Conservation (phyloP, 1,140 invertebrate genomes). For the Ips nitidus region DNA sequence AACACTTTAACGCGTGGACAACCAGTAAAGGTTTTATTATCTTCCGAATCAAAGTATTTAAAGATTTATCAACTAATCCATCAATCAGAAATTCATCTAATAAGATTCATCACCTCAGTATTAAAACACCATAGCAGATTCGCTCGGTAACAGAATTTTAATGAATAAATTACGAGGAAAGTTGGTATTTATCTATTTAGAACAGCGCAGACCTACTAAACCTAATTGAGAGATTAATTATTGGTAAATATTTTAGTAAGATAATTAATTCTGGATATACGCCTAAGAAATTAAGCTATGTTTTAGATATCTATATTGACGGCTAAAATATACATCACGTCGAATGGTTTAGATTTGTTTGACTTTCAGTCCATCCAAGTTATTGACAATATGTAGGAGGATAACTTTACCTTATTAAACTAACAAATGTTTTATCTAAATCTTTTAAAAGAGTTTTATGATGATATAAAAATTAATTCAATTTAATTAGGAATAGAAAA, state of each 20-base stretch:
- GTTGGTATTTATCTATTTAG: slow-evolving; percentile 31
- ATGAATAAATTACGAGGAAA: slow-evolving; percentile 29
- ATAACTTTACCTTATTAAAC: too few species aligned
- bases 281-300: slow-evolving; percentile 31
- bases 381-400: neutral
- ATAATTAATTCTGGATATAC: slow-evolving; percentile 35
- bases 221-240: slow-evolving; percentile 38
- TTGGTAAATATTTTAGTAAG: slow-evolving; percentile 36
- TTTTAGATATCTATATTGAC: slow-evolving; percentile 27
- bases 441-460: too few species aligned
- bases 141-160: slow-evolving; percentile 5
- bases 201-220: slow-evolving; percentile 21
- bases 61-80: too few species aligned
- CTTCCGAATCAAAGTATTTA: too few species aligned
- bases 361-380: slow-evolving; percentile 11
- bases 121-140: neutral
- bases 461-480: too few species aligned
- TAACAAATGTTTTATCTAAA: too few species aligned
- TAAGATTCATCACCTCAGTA: neutral
- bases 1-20: too few species aligned
- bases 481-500: too few species aligned
- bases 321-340: slow-evolving; percentile 25
- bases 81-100: too few species aligned
- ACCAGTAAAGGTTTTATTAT: too few species aligned
- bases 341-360: slow-evolving; percentile 19